Evolutionary conservation across 2,113 vertebrate species (phyloP).

Genomic region (Xenopus laevis): DNA sequence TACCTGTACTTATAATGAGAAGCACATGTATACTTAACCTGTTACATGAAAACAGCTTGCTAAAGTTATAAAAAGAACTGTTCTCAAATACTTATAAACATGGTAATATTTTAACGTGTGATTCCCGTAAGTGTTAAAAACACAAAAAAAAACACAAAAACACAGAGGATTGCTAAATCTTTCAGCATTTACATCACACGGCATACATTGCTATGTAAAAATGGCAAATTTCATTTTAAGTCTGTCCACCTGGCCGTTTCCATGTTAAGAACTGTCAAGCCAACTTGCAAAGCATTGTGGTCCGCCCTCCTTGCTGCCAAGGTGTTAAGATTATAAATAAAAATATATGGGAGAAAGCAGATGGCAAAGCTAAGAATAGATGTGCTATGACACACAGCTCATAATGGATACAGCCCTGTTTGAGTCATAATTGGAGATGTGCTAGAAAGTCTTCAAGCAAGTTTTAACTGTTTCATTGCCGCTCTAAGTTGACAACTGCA

Average conservation of each 20-base stretch:
- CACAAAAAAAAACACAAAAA: too few species aligned
- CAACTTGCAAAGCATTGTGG: constrained; percentile 18
- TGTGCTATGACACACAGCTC: constrained; percentile 33
- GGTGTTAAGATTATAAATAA: constrained; percentile 22
- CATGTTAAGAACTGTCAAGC: not conserved
- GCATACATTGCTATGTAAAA: not conserved
- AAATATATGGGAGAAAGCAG: constrained; percentile 34
- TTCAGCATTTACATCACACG: too few species aligned
- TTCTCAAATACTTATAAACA: too few species aligned
- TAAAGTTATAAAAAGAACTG: too few species aligned
- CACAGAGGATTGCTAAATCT: too few species aligned
- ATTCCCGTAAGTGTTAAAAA: too few species aligned
- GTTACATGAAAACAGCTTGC: too few species aligned
- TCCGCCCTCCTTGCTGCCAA: constrained; percentile 11
- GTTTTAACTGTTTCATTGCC: not conserved
- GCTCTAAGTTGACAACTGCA: too few species aligned
- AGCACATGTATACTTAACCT: too few species aligned
- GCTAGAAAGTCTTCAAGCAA: not conserved
- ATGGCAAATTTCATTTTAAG: not conserved
- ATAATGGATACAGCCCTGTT: constrained; percentile 20
- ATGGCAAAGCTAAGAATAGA: constrained; percentile 36
- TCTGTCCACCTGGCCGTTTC: constrained; percentile 8
- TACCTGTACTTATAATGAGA: too few species aligned
- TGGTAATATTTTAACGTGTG: too few species aligned
- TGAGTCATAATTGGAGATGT: constrained; percentile 22